Conservation (phyloP, 2,797 vertebrate species). For the Malacoraja senta region DNA sequence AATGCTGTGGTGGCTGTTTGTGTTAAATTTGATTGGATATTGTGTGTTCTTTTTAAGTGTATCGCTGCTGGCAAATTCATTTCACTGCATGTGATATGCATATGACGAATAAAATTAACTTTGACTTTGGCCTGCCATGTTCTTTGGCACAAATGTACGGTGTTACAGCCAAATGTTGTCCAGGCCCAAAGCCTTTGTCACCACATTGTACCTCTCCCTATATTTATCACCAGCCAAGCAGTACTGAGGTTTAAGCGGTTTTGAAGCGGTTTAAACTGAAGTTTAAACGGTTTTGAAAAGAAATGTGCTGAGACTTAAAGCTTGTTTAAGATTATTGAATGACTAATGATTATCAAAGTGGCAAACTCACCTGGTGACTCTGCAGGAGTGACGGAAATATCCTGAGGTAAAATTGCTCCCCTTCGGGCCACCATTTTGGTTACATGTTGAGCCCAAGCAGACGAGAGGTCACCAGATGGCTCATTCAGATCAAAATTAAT, state of each 20-base stretch:
- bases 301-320: background rate
- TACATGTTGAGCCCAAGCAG: conserved; percentile 92
- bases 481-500: conserved; percentile 90
- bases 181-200: too few species aligned
- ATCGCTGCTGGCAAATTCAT: too few species aligned
- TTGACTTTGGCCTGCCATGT: too few species aligned
- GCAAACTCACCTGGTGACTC: conserved; percentile 75
- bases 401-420: conserved; percentile 93
- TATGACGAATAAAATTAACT: too few species aligned
- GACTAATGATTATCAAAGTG: background rate
- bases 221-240: background rate
- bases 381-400: conserved; percentile 84
- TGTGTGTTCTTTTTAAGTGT: too few species aligned
- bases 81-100: too few species aligned
- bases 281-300: background rate
- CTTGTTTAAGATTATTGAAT: background rate
- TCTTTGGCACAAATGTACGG: too few species aligned
- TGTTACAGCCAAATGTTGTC: too few species aligned
- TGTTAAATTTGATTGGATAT: too few species aligned
- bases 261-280: background rate
- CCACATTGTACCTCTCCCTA: too few species aligned
- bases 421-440: conserved; percentile 96
- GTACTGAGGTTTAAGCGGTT: background rate
- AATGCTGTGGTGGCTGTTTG: too few species aligned
- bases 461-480: conserved; percentile 84